Evolutionary conservation across 2,113 vertebrate genomes (phyloP), one percentile per base, ranked within the genome.

Genomic region (Muntiacus reevesi): DNA sequence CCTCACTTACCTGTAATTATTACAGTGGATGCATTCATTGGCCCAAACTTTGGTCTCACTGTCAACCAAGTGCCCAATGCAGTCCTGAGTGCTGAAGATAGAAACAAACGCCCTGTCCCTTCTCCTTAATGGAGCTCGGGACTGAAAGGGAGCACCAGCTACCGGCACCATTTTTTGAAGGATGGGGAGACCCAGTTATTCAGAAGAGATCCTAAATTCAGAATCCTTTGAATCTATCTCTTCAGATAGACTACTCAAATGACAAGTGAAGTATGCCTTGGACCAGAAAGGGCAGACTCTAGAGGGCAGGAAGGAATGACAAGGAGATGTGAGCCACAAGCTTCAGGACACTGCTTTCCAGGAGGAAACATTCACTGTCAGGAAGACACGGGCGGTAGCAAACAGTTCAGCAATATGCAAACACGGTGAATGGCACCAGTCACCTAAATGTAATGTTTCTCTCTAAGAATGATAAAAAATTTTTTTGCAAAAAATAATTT

Each of bases 381-480:
- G 50, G 21, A 33, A 62, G 43, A 87, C 2, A 28, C 2, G 1
- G 25, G 36, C 30, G 47, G 3, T 1, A 74, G 27, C 30, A 76
- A n/a, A 47, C 4, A 54, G 10, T 25, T 47, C 74, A 71, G 55
- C 64, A 43, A 17, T 15, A 52, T 57, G 36, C n/a, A 89, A 71
- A n/a, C 2, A 74, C 21, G 6, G 3, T 33, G 36, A 84, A 9
- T 14, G 2, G 1, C 19, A 40, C 1, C 8, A 33, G 28, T 47
- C 55, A 84, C 19, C 91, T 64, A 82, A 55, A 60, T 19, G 30
- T 16, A 45, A 7, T 79, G 14, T 19, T 86, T 89, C 40, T 50
- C n/a, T 91, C 78, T 62, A 92, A 93, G 40, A 81, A 71, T 55
- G 78, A 93, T 55, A 59, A 60, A 79, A 2, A 60, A 45, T 15